Percentiles rank a stretch among this genome's conserved stretches.
These are phyloP conservation scores for Erpobdella octoculata DNA, from an alignment of 2,888 invertebrate genomes.

Conservation along the genomic window DNA sequence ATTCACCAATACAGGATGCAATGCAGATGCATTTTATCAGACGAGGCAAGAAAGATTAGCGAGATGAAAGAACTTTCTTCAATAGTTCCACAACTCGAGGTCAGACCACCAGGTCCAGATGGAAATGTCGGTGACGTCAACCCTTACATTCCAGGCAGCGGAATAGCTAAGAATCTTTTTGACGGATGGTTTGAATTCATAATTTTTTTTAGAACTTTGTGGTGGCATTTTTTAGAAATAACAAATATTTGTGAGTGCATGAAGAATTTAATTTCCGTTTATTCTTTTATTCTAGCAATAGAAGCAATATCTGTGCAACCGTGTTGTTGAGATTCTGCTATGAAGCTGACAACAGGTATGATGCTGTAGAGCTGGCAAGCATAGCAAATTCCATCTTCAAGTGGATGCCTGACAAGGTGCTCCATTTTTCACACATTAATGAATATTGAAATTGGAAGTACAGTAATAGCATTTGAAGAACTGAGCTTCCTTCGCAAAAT, in stretches of 20 bases:
- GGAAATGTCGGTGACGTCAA: not conserved
- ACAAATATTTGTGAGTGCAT: too few species aligned
- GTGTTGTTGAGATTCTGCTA: constrained; percentile 21
- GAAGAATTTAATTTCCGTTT: not conserved
- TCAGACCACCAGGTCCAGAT: not conserved
- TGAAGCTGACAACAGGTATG: constrained; percentile 17
- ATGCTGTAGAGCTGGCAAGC: constrained; percentile 12
- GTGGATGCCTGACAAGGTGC: constrained; percentile 10
- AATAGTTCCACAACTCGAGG: constrained; percentile 10
- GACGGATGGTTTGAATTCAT: not conserved
- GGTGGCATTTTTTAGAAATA: too few species aligned
- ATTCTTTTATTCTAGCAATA: not conserved
- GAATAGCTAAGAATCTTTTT: constrained; percentile 14
- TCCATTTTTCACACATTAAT: too few species aligned
- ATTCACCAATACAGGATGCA: constrained; percentile 1
- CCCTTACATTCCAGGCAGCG: constrained; percentile 24
- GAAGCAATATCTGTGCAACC: not conserved
- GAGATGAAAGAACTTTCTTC: not conserved
- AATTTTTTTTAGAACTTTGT: too few species aligned
- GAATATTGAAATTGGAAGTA: too few species aligned
- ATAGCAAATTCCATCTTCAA: not conserved
- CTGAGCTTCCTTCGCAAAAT: too few species aligned
- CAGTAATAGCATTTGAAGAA: too few species aligned
- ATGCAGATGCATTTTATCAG: constrained; percentile 11
- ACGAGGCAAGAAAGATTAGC: too few species aligned